Evolutionary conservation across 2,797 vertebrate species (phyloP), one percentile per base, ranked within the genome.

Genomic region (Xenopus petersii): DNA sequence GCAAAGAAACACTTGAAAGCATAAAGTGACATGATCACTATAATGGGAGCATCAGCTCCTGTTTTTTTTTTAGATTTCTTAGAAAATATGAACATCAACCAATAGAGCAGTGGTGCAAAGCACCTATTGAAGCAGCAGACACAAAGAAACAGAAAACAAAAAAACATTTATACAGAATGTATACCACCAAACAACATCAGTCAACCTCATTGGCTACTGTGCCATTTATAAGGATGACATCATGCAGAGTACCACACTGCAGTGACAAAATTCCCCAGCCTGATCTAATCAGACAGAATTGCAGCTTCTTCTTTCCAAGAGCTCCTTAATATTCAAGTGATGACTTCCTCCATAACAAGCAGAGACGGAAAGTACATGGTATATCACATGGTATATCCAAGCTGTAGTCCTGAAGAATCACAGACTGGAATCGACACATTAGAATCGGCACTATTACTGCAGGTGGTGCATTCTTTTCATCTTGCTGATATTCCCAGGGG

Each of bases 161-260:
- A 26, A 30, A 30, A 30, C 26, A 30, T 30, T 2, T 46, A 83
- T 81, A 87, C 84, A 71, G 81, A 81, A 5, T 70, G 81, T 69
- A 47, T 59, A 75, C 77, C 84, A 79, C 85, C 86, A 87, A 75
- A 83, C 79, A 80, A 81, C 74, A 91, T 95, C 94, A 91, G 93
- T 93, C 88, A 89, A 85, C 90, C 94, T 92, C 86, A 84, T 68
- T 90, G 93, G 94, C 88, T 81, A 49, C 36, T 24, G 33, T 60
- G 91, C 95, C 94, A 81, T 94, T 98, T 92, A 85, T 86, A 91
- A 95, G 93, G 91, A 88, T 84, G 91, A 91, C 94, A 58, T 98
- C 97, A 98, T 97, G 84, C 82, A 80, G 84, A 87, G 89, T 88
- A 86, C 86, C 83, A 84, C 84, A 81, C 79, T 84, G 88, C 86